phyloP scores from a whole-genome alignment of 2,888 invertebrate genomes.

The Lasioglossum vierecki region DNA sequence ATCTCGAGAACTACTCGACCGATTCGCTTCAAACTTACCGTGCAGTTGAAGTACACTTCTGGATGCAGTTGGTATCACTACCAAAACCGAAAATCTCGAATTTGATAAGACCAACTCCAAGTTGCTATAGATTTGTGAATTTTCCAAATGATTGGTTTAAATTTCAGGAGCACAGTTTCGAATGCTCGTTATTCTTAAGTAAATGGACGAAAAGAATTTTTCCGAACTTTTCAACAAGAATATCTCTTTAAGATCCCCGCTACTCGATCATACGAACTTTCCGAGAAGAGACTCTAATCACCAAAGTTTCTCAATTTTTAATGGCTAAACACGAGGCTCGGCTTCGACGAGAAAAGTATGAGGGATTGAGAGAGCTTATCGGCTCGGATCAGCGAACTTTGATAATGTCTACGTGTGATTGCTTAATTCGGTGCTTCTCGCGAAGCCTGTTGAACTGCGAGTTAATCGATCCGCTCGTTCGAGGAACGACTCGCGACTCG shows the following conservation, averaged over 20 bases:
- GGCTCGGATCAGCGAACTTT: conserved; percentile 11
- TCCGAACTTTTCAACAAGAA: neutral
- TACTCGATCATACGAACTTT: neutral
- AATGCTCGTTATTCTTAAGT: neutral
- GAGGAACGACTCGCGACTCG: neutral
- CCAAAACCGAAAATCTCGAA: neutral
- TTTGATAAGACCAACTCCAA: neutral
- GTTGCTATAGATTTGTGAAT: neutral
- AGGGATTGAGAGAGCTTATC: conserved; percentile 4
- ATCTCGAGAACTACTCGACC: neutral
- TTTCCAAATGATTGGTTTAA: neutral
- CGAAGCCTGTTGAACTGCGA: neutral
- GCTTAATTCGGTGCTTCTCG: conserved; percentile 16
- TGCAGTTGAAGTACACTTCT: neutral
- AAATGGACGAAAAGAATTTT: neutral
- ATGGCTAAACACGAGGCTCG: neutral
- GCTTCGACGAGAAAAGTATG: neutral
- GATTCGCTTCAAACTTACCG: neutral
- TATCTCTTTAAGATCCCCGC: neutral
- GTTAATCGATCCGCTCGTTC: neutral
- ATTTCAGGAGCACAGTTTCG: neutral
- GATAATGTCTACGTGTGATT: conserved; percentile 19
- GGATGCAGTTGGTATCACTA: neutral
- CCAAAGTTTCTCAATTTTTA: neutral
- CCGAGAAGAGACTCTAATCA: neutral